Base-by-base conservation (phyloP, 2,113 vertebrate genomes). In the Neoarius graeffei region DNA sequence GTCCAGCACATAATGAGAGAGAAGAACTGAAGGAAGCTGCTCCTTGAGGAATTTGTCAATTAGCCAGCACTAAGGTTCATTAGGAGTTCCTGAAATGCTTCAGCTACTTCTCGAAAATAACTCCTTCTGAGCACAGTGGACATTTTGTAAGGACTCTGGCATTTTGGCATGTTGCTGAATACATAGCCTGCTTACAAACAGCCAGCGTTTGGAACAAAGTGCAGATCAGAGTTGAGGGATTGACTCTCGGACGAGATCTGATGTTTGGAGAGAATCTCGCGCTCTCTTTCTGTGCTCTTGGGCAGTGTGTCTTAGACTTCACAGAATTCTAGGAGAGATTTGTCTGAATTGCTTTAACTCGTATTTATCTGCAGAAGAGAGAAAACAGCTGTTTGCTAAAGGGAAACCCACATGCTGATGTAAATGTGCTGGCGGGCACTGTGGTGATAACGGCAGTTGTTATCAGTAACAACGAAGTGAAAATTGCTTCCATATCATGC, bases 81-180 rank as follows among this genome's bases (percentile, higher is more conserved):
- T 66, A 82, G 64, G 62, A 89, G 88, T 86, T 89, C 88, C 88
- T 77, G 88, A 89, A 77, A 89, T 77, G 69, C 85, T 83, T 83
- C 86, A 66, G 69, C 50, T 83, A 48, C 48, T 86, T 86, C 42
- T 57, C n/a, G 11, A 23, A 60, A 74, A 71, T 4, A 56, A 71
- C 83, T 80, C 25, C 19, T 67, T 80, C 73, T 25, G 57, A 73
- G 59, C 66, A 85, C 77, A 69, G 52, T 71, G 77, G 66, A 42
- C 23, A 5, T 86, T 52, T 81, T 89, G 59, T 66, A 81, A 7
- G 30, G 57, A n/a, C 14, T 7, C 5, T 56, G 74, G 52, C 52
- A 56, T 82, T 67, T 81, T 87, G 56, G 57, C 64, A 80, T 25
- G 42, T 62, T n/a, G 27, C 66, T 35, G 19, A 69, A 62, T 80